phyloP scores from a whole-genome alignment of 2,888 invertebrate species.

The Cyrtodaria siliqua region DNA sequence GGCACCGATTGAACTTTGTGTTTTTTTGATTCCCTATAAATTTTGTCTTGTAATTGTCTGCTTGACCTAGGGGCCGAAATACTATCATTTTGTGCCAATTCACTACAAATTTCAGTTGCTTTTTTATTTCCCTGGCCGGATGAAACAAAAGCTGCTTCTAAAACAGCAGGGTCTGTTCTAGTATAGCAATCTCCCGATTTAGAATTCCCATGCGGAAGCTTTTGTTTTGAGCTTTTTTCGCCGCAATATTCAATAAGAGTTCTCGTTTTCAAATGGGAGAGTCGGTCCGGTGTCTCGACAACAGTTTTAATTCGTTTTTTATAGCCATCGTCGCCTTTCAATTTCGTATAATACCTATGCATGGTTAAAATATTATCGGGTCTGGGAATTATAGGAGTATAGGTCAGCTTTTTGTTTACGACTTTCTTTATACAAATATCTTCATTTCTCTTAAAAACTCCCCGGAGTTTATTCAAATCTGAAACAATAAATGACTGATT shows the following conservation, averaged over 20 bases:
- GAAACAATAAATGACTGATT: constrained; percentile 7
- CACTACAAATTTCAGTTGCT: background rate
- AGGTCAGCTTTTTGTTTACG: background rate
- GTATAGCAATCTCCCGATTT: background rate
- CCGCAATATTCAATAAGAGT: background rate
- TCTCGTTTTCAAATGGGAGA: background rate
- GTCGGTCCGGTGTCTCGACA: background rate
- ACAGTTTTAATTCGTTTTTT: constrained; percentile 13
- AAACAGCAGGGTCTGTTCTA: background rate
- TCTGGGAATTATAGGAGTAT: constrained; percentile 9
- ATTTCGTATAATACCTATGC: constrained; percentile 13
- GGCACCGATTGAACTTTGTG: background rate
- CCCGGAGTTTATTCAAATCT: constrained; percentile 1
- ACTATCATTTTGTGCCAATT: background rate
- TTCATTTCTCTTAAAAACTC: background rate
- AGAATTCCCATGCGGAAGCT: constrained; percentile 1
- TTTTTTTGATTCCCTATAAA: background rate
- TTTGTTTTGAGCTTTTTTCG: background rate
- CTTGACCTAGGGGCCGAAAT: background rate
- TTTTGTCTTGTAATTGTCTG: background rate
- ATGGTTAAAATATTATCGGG: constrained; percentile 11
- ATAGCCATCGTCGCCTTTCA: constrained; percentile 7
- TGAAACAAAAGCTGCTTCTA: background rate
- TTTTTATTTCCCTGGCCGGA: background rate
- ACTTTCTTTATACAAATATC: background rate